Base-by-base conservation (phyloP, 2,797 vertebrate species). In the Toxotes lorentzi region DNA sequence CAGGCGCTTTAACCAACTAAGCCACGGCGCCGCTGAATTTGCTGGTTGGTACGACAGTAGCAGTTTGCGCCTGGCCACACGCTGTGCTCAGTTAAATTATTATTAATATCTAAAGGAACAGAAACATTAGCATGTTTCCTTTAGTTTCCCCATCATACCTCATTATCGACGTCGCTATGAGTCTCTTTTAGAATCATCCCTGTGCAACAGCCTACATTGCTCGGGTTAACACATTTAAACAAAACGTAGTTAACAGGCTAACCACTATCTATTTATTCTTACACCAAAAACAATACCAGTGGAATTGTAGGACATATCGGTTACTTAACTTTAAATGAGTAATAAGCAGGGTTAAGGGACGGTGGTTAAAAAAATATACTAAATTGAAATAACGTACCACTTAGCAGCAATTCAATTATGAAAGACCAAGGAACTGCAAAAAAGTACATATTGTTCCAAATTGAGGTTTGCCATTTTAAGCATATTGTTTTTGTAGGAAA, bases 1-100 rank as follows among this genome's bases (percentile, higher is more conserved):
- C 95, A 96, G 95, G 95, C 95, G 93, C 95, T 96, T 95, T 96
- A 94, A 95, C 95, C 94, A 95, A 74, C 95, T 96, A 96, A 96
- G 94, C 95, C 95, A 95, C 95, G 94, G 93, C 94, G 91, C 95
- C 94, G 3, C 23, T 43, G 5, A 1, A 5, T 2, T 0, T 0
- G 24, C 11, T 0, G 0, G 0, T 9, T 9, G 51, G 51, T 54
- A 24, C 17, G 6, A 17, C 4, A 3, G n/a, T 30, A 57, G 1
- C 0, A 11, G 24, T 64, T 17, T 14, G 3, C 34, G 13, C 3
- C 24, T 5, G 0, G 3, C 1, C 2, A 9, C 10, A 48, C 45
- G 7, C 1, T 48, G 21, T 2, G 21, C 1, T 48, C 16, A 48
- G 2, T 48, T n/a, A 4, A 2, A 4, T 11, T 12, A 23, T 5